A percentile compares a stretch with the other conserved stretches of the same genome.
phyloP scores from a whole-genome alignment of 1,140 invertebrate species.

The Helicoverpa armigera region DNA sequence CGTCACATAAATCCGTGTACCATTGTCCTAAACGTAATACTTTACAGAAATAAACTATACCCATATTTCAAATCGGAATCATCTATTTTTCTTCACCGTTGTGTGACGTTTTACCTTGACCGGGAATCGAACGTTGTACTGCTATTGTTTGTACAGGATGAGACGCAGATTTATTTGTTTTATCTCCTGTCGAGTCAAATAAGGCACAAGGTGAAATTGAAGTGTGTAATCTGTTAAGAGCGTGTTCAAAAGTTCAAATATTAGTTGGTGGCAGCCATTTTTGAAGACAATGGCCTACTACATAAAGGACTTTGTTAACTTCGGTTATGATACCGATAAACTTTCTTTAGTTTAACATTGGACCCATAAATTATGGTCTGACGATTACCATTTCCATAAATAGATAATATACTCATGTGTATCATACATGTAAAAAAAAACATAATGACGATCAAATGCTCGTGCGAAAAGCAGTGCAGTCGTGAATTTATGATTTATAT shows the following conservation, averaged over 20 bases:
- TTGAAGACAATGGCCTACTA: too few relatives aligned
- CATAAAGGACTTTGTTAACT: too few relatives aligned
- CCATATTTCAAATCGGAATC: constrained; percentile 40
- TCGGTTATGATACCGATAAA: too few relatives aligned
- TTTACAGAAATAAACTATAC: constrained; percentile 26
- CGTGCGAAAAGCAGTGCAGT: constrained; percentile 15
- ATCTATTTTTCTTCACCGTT: constrained; percentile 43
- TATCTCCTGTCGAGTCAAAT: constrained; percentile 18
- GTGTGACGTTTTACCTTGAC: constrained; percentile 46
- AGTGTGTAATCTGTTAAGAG: constrained; percentile 6
- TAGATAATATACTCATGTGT: not conserved
- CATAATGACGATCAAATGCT: not conserved
- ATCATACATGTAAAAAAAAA: not conserved
- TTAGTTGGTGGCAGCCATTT: too few relatives aligned
- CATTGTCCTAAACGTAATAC: constrained; percentile 15
- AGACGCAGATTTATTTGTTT: constrained; percentile 30
- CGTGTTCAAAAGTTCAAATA: not conserved
- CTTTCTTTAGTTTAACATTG: too few relatives aligned
- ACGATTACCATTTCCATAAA: not conserved
- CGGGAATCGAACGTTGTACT: constrained; percentile 51
- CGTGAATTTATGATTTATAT: constrained; percentile 10
- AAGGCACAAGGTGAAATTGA: constrained; percentile 35
- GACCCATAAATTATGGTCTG: too few relatives aligned
- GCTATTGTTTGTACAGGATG: constrained; percentile 30
- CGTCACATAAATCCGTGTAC: constrained; percentile 2